Evolutionary conservation across 1,140 invertebrate genomes (phyloP), one percentile per base, ranked within the genome.

Genomic region (Triops longicaudatus): DNA sequence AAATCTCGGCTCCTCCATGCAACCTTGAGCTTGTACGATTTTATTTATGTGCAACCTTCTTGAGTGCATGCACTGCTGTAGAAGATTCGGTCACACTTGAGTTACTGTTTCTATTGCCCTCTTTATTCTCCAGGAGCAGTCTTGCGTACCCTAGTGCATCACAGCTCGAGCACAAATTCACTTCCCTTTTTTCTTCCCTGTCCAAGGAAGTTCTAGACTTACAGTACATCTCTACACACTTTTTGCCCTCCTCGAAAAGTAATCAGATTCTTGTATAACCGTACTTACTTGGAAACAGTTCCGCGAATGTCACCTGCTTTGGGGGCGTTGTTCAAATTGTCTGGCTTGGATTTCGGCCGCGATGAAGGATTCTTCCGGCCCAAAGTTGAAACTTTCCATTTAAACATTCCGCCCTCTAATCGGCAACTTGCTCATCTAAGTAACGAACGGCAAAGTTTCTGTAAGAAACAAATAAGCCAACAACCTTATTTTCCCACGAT

Each of bases 71-170:
- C 22, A 22, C 50, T 63, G 14, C 50, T 14, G 31, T 37, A 63
- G 22, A 63, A 22, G 50, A 63, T 63, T n/a, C 50, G 17, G 50
- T 63, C 50, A 63, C 50, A 63, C 50, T 63, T 22, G 50, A 63
- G 17, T 63, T 63, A 17, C 22, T 22, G 50, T 63, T 22, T 22
- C 22, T 22, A 22, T 22, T 63, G 22, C n/a, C 6, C 50, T 22
- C 14, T 63, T 10, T 63, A 4, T 63, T 63, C n/a, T 63, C 22
- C 17, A 9, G 31, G 31, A 37, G 9, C 50, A 63, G 17, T 63
- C 50, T 63, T 63, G 50, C 50, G 22, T 63, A 63, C 50, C 31
- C 50, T 63, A 63, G 50, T 63, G n/a, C 50, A 63, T 63, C 22
- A 22, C 22, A 63, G 14, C 50, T 63, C 50, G 22, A 22, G 50